Percentiles rank a stretch among this genome's conserved stretches.
Evolutionary conservation across 2,888 invertebrate species (phyloP).

Genomic region (Phyto melanocephala): DNA sequence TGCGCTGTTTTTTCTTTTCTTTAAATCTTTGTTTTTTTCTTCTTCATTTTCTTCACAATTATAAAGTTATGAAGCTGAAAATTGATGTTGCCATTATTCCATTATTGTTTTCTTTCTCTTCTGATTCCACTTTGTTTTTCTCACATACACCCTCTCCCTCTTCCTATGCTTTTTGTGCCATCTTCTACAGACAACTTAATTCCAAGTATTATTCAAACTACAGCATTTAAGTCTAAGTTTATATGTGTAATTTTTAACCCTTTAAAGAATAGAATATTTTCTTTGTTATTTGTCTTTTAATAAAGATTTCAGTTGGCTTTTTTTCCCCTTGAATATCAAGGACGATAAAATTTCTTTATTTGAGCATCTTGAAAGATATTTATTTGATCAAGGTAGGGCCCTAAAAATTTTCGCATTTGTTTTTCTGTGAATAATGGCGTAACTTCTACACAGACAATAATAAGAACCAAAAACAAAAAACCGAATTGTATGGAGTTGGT

Average conservation of each 20-base stretch:
- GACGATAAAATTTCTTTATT: no score
- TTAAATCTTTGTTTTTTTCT: not conserved
- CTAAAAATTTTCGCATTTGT: no score
- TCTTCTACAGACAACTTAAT: not conserved
- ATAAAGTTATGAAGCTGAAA: slow-evolving; percentile 39
- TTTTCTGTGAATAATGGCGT: no score
- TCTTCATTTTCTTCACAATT: slow-evolving; percentile 9
- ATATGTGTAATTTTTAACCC: not conserved
- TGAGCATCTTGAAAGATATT: no score
- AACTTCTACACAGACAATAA: no score
- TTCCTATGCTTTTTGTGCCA: not conserved
- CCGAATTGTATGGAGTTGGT: no score
- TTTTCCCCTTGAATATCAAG: no score
- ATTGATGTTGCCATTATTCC: slow-evolving; percentile 34
- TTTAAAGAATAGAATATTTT: no score
- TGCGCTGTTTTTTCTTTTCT: not conserved
- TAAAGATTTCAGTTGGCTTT: no score
- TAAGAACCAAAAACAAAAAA: no score
- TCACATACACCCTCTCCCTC: not conserved
- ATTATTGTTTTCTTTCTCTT: not conserved
- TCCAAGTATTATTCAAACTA: not conserved
- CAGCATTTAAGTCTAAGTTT: slow-evolving; percentile 1
- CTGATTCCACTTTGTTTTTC: not conserved
- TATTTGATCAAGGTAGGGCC: no score
- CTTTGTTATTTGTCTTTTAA: no score